Base-by-base conservation (phyloP, 2,113 vertebrate species). In the Eonycteris spelaea region DNA sequence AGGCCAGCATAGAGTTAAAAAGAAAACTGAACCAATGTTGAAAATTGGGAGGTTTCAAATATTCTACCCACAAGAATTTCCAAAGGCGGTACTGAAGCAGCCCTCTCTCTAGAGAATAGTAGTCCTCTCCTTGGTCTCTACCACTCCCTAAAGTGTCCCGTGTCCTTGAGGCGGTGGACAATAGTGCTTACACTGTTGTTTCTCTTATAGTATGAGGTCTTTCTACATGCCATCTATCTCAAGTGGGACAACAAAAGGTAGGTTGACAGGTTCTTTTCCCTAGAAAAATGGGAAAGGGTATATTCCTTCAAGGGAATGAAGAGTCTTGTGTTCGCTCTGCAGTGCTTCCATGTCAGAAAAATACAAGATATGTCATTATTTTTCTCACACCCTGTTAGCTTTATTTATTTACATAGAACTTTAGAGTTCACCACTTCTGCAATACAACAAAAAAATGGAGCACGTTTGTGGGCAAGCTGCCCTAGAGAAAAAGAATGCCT, bases 91-190 rank as follows among this genome's bases (percentile, higher is more conserved):
- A 3, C 10, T 63, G 35, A 26, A 48, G 28, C 79, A 55, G 53
- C 30, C 7, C 14, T 48, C 24, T 70, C 30, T 89, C 43, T 14
- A 30, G 53, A n/a, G 45, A 48, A n/a, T 57, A 28, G 48, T 6
- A 2, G 6, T 30, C 5, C 11, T 0, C 51, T 7, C 33, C 13
- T 28, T 16, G 30, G 28, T 65, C 71, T 61, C 68, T 8, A 18
- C 67, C 38, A 0, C 48, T 28, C 35, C 55, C 35, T 13, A 7
- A 63, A 10, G 22, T 18, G 75, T 28, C 22, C 6, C 28, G 16
- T 40, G 0, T 1, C 19, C 43, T 51, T 22, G 7, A 30, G 59
- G 24, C 14, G 0, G 24, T 28, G 35, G n/a, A 22, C 48, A 18
- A 0, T n/a, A 5, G 1, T 48, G n/a, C 28, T 28, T 0, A 28